Conservation (phyloP, 2,113 vertebrate species). For the human (Homo sapiens) region GRCh38 chr7:16006501-16007000, state of each 20-base stretch:
- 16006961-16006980: constrained; percentile 62
- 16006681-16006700: neutral
- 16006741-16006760: neutral
- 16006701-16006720: constrained; percentile 4
- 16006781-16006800: neutral
- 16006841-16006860: neutral
- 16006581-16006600: neutral
- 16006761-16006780: neutral
- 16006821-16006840: constrained; percentile 13
- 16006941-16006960: constrained; percentile 66
- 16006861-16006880: constrained; percentile 7
- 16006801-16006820: neutral
- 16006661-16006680: neutral
- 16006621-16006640: neutral
- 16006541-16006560: neutral
- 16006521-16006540: neutral
- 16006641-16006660: neutral
- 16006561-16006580: neutral
- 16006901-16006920: constrained; percentile 83
- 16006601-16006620: neutral
- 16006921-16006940: constrained; percentile 76
- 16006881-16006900: constrained; percentile 74
- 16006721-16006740: neutral
- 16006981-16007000: constrained; percentile 9
- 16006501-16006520: neutral